Percentiles rank a stretch among this genome's conserved stretches.
These are phyloP conservation scores for Nanger granti DNA, from an alignment of 2,113 vertebrate species.

Conservation along the genomic window DNA sequence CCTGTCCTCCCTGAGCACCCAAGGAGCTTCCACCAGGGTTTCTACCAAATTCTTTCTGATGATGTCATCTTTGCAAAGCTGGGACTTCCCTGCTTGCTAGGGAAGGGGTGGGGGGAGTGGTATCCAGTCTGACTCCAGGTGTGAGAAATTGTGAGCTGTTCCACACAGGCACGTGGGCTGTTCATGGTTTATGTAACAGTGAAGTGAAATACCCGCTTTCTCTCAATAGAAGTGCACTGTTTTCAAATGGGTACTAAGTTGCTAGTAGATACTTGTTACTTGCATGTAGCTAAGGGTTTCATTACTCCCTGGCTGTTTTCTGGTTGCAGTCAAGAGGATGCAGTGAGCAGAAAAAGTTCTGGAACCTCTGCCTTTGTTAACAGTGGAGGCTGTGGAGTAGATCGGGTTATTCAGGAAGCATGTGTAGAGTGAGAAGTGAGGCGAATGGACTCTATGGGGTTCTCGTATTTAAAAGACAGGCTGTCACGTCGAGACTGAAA, in stretches of 20 bases:
- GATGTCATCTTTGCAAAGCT: neutral
- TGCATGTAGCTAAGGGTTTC: neutral
- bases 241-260: neutral
- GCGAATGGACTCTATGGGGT: neutral
- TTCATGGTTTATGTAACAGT: neutral
- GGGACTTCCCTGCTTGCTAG: neutral
- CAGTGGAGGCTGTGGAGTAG: neutral
- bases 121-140: neutral
- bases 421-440: neutral
- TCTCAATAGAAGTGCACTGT: neutral
- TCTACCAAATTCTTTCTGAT: neutral
- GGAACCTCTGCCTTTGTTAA: neutral
- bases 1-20: neutral
- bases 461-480: neutral
- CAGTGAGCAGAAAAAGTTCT: neutral
- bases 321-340: neutral
- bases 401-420: neutral
- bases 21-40: neutral
- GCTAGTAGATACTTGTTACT: neutral
- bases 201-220: neutral
- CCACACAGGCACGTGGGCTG: neutral
- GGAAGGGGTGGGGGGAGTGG: neutral
- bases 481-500: neutral
- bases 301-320: neutral
- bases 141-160: neutral